Conservation (phyloP, 2,113 vertebrate genomes). For the Eurypyga helias region DNA sequence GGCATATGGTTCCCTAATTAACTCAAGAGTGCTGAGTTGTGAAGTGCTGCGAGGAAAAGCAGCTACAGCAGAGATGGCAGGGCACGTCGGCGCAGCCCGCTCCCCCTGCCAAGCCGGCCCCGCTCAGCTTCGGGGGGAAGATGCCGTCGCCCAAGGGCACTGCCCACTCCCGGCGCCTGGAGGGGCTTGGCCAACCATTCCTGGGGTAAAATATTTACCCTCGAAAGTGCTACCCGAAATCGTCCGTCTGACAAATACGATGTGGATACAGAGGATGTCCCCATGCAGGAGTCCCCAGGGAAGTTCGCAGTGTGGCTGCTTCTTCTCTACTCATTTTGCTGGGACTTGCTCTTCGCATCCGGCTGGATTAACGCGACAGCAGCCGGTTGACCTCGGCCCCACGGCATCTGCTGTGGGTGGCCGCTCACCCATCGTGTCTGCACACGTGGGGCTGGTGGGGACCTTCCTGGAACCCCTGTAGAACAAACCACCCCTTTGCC, state of each 20-base stretch:
- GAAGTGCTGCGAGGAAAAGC: conserved; percentile 39
- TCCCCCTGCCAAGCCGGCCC: not conserved
- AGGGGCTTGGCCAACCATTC: not conserved
- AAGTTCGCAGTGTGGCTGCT: fast-evolving
- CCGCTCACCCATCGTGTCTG: not conserved
- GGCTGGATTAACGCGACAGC: not conserved
- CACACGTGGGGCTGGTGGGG: not conserved
- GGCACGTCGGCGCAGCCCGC: not conserved
- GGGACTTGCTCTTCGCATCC: not conserved
- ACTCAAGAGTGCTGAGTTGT: conserved; percentile 52
- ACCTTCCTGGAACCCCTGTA: not conserved
- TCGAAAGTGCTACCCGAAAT: not conserved
- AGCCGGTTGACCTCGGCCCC: not conserved
- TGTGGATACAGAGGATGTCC: not conserved
- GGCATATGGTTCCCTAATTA: conserved; percentile 65
- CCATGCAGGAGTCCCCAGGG: not conserved
- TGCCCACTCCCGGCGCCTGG: not conserved
- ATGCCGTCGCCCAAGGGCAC: fast-evolving
- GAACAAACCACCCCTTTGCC: no score
- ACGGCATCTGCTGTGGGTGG: not conserved
- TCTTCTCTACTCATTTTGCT: not conserved
- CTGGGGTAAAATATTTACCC: not conserved
- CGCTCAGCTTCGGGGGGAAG: fast-evolving
- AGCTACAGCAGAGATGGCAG: conserved; percentile 33
- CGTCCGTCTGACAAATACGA: not conserved